phyloP scores from a whole-genome alignment of 2,888 invertebrate species.

The Scaptomyza tumidula region DNA sequence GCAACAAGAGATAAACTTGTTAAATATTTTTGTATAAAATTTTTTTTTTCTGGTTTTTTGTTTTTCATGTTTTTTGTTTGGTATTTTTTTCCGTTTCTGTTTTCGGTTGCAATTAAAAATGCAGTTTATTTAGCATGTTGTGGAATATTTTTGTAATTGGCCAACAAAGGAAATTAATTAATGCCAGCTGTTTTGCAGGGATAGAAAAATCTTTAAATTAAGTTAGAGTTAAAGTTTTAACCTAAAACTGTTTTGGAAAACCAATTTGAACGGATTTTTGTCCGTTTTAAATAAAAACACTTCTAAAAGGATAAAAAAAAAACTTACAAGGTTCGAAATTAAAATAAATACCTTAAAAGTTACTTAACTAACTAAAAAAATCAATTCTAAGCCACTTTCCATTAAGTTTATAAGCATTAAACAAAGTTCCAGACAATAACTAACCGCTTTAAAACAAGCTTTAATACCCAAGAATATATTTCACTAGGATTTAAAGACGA shows the following conservation, averaged over 20 bases:
- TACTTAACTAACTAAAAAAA: too few species aligned
- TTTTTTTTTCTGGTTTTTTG: neutral
- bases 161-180: neutral
- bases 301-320: too few species aligned
- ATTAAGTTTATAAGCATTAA: neutral
- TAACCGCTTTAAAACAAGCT: neutral
- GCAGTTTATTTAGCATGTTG: constrained; percentile 29
- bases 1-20: constrained; percentile 36
- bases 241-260: too few species aligned
- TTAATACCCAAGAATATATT: constrained; percentile 1
- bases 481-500: constrained; percentile 4
- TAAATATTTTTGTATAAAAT: constrained; percentile 9
- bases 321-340: too few species aligned
- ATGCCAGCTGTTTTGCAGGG: neutral
- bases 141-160: constrained; percentile 21
- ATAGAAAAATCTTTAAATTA: neutral
- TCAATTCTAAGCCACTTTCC: neutral
- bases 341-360: too few species aligned
- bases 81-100: constrained; percentile 5
- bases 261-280: too few species aligned
- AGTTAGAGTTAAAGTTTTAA: neutral
- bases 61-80: neutral
- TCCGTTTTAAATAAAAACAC: too few species aligned
- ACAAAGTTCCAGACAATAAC: neutral
- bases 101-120: constrained; percentile 40